Evolutionary conservation across 2,113 vertebrate genomes (phyloP).

Genomic region (Lipotes vexillifer): DNA sequence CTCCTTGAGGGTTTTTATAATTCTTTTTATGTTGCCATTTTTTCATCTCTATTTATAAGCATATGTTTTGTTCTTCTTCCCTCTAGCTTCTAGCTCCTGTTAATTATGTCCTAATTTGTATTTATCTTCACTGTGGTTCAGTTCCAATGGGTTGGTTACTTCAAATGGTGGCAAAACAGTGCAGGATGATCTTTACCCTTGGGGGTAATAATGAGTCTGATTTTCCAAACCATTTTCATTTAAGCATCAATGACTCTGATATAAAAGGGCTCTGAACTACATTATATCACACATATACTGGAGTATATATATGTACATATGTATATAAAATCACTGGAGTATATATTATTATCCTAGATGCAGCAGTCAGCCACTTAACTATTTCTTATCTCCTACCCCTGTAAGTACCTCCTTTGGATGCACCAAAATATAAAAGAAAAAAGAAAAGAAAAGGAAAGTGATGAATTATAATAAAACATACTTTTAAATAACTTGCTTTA

Average conservation of each 20-base stretch:
- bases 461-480: background rate
- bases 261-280: background rate
- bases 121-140: background rate
- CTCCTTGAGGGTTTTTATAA: background rate
- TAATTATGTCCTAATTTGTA: background rate
- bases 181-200: background rate
- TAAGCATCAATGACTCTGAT: background rate
- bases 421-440: background rate
- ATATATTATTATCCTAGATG: background rate
- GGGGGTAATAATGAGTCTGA: background rate
- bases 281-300: background rate
- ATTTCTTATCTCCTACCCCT: background rate
- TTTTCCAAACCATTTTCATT: background rate
- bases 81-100: background rate
- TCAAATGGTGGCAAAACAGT: background rate
- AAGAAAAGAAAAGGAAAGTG: background rate
- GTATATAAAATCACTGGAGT: background rate
- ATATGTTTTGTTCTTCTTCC: background rate
- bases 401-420: background rate
- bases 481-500: background rate
- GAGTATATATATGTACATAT: background rate
- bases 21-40: background rate
- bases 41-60: background rate
- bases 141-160: background rate
- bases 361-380: background rate